Conservation (phyloP, 2,888 invertebrate genomes). For the Hirtodrosophila cameraria region DNA sequence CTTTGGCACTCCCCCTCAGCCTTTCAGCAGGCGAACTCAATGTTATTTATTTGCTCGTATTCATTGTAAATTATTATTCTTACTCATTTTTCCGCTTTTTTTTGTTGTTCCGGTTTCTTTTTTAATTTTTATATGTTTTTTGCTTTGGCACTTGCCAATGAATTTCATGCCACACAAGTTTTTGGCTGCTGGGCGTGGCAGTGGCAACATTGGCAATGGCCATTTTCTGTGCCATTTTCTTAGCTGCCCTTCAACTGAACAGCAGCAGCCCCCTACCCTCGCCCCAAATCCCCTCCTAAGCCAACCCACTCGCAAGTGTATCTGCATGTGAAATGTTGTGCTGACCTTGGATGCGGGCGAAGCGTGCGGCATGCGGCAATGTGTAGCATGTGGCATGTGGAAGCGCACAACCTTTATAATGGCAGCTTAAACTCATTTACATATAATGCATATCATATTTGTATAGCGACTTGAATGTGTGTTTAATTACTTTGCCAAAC, state of each 20-base stretch:
- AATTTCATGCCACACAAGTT: conserved; percentile 10
- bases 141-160: conserved; percentile 42
- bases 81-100: conserved; percentile 20
- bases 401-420: conserved; percentile 50
- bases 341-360: conserved; percentile 42
- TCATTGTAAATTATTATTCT: conserved; percentile 44
- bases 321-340: conserved; percentile 5
- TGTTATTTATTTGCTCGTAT: conserved; percentile 18
- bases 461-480: conserved; percentile 62
- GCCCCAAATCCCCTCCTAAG: neutral
- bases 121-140: conserved; percentile 16
- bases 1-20: no score
- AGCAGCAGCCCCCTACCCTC: neutral
- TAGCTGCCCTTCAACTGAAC: conserved; percentile 44
- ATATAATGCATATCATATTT: conserved; percentile 64
- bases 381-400: conserved; percentile 40
- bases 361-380: conserved; percentile 33
- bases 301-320: neutral
- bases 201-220: conserved; percentile 2
- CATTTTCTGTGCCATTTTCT: conserved; percentile 30
- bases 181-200: neutral
- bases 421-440: conserved; percentile 63
- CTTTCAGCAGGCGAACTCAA: neutral
- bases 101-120: conserved; percentile 9
- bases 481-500: conserved; percentile 58